phyloP scores from a whole-genome alignment of 1,140 invertebrate genomes.

The Drosophila melanogaster region Release_6_plus_ISO1_MT NT_037436.4:9963501-9964000 shows the following conservation, averaged over 20 bases:
- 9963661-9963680: constrained; percentile 2
- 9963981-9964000: constrained; percentile 31
- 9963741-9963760: constrained; percentile 55
- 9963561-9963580: constrained; percentile 46
- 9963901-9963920: constrained; percentile 59
- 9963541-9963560: constrained; percentile 52
- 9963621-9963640: constrained; percentile 30
- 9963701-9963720: constrained; percentile 79
- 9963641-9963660: constrained; percentile 46
- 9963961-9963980: constrained; percentile 17
- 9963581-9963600: constrained; percentile 20
- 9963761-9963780: constrained; percentile 38
- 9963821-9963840: constrained; percentile 70
- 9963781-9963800: constrained; percentile 50
- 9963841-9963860: constrained; percentile 61
- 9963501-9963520: constrained; percentile 84
- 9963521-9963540: constrained; percentile 81
- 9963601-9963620: constrained; percentile 27
- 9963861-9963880: constrained; percentile 72
- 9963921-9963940: constrained; percentile 19
- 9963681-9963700: constrained; percentile 50
- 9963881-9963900: constrained; percentile 59
- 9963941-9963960: not conserved
- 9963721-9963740: constrained; percentile 76
- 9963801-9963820: constrained; percentile 58